phyloP scores from a whole-genome alignment of 1,140 invertebrate genomes.

The Drosophila lowei region DNA sequence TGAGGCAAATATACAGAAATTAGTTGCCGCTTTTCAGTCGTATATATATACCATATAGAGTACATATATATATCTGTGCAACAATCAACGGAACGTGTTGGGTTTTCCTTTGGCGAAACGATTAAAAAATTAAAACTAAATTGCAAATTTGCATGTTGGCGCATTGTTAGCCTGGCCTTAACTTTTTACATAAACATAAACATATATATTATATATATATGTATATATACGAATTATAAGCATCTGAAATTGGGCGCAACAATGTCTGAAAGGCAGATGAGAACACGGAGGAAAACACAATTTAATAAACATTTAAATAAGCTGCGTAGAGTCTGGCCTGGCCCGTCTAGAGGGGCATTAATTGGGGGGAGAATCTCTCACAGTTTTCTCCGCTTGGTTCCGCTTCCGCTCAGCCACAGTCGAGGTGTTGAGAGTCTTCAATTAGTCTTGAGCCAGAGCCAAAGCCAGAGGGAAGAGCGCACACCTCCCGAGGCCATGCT shows the following conservation, averaged over 20 bases:
- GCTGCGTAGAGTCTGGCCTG: constrained; percentile 42
- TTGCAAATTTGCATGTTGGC: constrained; percentile 63
- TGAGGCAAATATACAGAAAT: constrained; percentile 31
- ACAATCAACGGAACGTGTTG: constrained; percentile 55
- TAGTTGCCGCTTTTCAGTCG: constrained; percentile 33
- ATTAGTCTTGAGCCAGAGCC: constrained; percentile 39
- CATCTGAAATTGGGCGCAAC: constrained; percentile 46
- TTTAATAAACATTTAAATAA: constrained; percentile 59
- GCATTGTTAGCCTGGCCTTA: constrained; percentile 55
- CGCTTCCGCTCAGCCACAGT: constrained; percentile 21
- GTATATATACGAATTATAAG: constrained; percentile 13
- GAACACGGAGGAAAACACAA: constrained; percentile 4
- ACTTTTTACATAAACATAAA: constrained; percentile 36
- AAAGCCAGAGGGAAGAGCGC: constrained; percentile 20
- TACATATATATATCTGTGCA: constrained; percentile 35
- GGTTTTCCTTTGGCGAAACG: constrained; percentile 43
- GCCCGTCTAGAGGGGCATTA: constrained; percentile 36
- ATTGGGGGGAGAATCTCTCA: constrained; percentile 43
- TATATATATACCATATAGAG: constrained; percentile 40
- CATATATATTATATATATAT: constrained; percentile 29
- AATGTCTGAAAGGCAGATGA: constrained; percentile 27
- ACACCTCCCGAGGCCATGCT: constrained; percentile 29
- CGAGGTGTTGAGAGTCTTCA: constrained; percentile 45
- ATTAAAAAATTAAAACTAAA: constrained; percentile 67
- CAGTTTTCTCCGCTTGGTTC: constrained; percentile 6